phyloP scores from a whole-genome alignment of 1,140 invertebrate genomes.

The Penaeus indicus region DNA sequence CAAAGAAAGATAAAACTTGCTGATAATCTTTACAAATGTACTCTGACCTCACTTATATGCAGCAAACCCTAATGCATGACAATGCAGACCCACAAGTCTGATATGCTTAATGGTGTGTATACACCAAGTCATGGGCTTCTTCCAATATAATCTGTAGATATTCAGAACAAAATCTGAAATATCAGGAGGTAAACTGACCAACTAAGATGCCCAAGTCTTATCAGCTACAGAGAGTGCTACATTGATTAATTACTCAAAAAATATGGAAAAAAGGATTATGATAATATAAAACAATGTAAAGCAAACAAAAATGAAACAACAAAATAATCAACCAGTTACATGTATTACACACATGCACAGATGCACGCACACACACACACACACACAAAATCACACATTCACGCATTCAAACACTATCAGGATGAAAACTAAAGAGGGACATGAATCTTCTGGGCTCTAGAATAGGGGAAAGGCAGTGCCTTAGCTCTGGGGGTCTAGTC shows the following conservation, averaged over 20 bases:
- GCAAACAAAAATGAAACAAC: not conserved
- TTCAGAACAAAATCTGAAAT: no score
- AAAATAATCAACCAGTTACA: conserved; percentile 28
- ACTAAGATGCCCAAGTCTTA: conserved; percentile 5
- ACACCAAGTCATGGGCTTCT: conserved; percentile 1
- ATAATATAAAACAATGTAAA: not conserved
- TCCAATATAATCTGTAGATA: not conserved
- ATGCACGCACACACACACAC: no score
- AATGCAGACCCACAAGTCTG: conserved; percentile 5
- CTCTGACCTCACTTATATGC: conserved; percentile 1
- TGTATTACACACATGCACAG: conserved; percentile 43
- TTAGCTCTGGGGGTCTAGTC: conserved; percentile 69
- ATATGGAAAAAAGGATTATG: conserved; percentile 16
- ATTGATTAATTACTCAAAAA: not conserved
- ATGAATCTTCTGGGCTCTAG: conserved; percentile 21
- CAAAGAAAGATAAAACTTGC: not conserved
- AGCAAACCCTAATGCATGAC: not conserved
- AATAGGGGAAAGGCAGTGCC: conserved; percentile 35
- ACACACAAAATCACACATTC: no score
- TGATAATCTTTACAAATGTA: not conserved
- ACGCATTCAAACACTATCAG: not conserved
- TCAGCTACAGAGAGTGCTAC: conserved; percentile 9
- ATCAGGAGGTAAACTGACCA: not conserved
- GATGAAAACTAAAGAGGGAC: conserved; percentile 38
- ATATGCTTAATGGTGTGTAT: conserved; percentile 8